A percentile compares a stretch with the other conserved stretches of the same genome.
These are phyloP conservation scores for Chymomyza caudatula DNA, from an alignment of 2,888 invertebrate genomes.

Conservation along the genomic window DNA sequence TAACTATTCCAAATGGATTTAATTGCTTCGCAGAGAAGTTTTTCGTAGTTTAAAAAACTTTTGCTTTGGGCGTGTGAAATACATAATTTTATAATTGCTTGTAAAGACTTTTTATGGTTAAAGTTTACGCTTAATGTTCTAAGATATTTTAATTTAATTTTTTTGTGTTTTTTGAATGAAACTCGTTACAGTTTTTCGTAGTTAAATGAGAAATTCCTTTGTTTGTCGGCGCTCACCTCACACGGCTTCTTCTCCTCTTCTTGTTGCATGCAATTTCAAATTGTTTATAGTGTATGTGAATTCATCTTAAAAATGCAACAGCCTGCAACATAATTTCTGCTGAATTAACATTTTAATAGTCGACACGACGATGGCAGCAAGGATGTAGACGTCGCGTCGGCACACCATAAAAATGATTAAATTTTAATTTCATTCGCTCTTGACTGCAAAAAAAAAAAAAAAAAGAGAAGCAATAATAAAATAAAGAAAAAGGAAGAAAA, in stretches of 20 bases:
- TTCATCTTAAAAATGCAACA: conserved; percentile 19
- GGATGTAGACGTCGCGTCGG: background rate
- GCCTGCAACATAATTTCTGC: conserved; percentile 32
- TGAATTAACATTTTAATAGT: conserved; percentile 46
- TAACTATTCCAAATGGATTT: background rate
- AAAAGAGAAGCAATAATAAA: background rate
- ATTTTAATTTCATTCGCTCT: conserved; percentile 34
- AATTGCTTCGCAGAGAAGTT: background rate
- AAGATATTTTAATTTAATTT: too few relatives aligned
- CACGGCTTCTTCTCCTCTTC: background rate
- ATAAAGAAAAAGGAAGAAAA: background rate
- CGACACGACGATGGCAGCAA: background rate
- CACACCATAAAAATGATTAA: conserved; percentile 32
- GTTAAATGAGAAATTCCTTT: too few relatives aligned
- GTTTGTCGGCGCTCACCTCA: too few relatives aligned
- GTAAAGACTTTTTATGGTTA: background rate
- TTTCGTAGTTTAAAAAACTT: conserved; percentile 9
- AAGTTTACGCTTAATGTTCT: too few relatives aligned
- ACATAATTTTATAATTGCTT: conserved; percentile 56
- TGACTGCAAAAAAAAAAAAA: background rate
- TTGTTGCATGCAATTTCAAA: background rate
- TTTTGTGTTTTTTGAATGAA: too few relatives aligned
- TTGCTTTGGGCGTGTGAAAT: conserved; percentile 48
- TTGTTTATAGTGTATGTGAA: background rate
- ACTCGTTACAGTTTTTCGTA: too few relatives aligned